Evolutionary conservation across 1,140 invertebrate species (phyloP).

Genomic region (Drosophila melanica): DNA sequence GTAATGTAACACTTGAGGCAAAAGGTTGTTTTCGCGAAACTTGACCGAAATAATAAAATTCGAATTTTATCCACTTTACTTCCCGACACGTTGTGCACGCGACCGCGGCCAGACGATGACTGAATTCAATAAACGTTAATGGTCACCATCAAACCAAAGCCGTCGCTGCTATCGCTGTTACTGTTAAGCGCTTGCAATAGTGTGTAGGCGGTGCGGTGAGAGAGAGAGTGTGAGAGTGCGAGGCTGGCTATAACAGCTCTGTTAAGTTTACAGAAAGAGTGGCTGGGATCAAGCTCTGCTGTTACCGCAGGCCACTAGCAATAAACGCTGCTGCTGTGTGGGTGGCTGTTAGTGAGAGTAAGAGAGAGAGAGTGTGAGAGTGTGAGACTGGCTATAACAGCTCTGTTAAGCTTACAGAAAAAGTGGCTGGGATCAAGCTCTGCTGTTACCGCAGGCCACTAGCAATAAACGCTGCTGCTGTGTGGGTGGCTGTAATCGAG

Average conservation of each 20-base stretch:
- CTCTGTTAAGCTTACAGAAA: constrained; percentile 33
- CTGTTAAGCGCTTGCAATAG: constrained; percentile 23
- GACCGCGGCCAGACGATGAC: constrained; percentile 67
- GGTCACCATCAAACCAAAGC: constrained; percentile 61
- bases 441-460: constrained; percentile 23
- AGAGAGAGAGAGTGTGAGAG: constrained; percentile 26
- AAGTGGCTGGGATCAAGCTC: neutral
- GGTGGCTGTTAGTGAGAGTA: no score
- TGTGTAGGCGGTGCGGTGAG: constrained; percentile 40
- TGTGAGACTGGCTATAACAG: constrained; percentile 11
- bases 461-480: constrained; percentile 34
- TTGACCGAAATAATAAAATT: constrained; percentile 1
- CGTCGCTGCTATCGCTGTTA: constrained; percentile 37
- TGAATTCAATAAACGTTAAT: constrained; percentile 68
- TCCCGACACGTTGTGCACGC: constrained; percentile 52
- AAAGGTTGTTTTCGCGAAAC: constrained; percentile 27
- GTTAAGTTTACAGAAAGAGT: constrained; percentile 25
- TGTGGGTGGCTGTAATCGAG: constrained; percentile 12
- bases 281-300: neutral
- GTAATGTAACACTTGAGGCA: constrained; percentile 38
- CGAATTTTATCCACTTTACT: constrained; percentile 3
- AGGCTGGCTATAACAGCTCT: constrained; percentile 22
- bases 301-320: constrained; percentile 32
- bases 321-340: constrained; percentile 24
- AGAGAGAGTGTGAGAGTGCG: constrained; percentile 24